Base-by-base conservation (phyloP, 2,113 vertebrate species). In the Nansenia antarctica region DNA sequence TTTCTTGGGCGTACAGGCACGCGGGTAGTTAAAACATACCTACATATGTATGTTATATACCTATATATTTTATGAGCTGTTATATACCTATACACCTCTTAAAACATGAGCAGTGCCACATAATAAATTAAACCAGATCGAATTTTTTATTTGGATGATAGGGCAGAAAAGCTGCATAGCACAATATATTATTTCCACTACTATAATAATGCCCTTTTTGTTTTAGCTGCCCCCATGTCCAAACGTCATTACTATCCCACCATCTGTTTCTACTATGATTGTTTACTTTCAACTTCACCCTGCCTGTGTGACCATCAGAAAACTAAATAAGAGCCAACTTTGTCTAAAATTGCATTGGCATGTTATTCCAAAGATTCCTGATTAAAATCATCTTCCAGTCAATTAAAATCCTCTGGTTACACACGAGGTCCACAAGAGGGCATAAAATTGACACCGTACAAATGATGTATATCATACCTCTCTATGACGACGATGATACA, bases 201-300 rank as follows among this genome's bases (percentile, higher is more conserved):
- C n/a, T n/a, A n/a, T n/a, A n/a, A n/a, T n/a, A n/a, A n/a, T n/a
- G n/a, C n/a, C n/a, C n/a, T n/a, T n/a, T n/a, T n/a, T n/a, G n/a
- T n/a, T n/a, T n/a, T n/a, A n/a, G n/a, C n/a, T n/a, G n/a, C n/a
- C n/a, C n/a, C n/a, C n/a, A n/a, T n/a, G n/a, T n/a, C n/a, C n/a
- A n/a, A n/a, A 65, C 47, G 74, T 67, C 62, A 58, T 74, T 66
- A 64, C 73, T 74, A 65, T 74, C 77, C 67, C n/a, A 73, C 76
- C 68, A 76, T 85, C 85, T 86, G 80, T 27, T 73, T 67, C 65
- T 62, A 67, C 14, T 39, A 60, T 24, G 78, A 32, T 74, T 69
- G 67, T 77, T 80, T 73, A 57, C 72, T 74, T 75, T 74, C 39
- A 74, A 39, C 68, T 66, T 58, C 20, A 14, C 53, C 22, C 49